A percentile compares a stretch with the other conserved stretches of the same genome.
Evolutionary conservation across 64 coral and sea anemone species (phyloP).

Genomic region (Dendrophyllia cribrosa): DNA sequence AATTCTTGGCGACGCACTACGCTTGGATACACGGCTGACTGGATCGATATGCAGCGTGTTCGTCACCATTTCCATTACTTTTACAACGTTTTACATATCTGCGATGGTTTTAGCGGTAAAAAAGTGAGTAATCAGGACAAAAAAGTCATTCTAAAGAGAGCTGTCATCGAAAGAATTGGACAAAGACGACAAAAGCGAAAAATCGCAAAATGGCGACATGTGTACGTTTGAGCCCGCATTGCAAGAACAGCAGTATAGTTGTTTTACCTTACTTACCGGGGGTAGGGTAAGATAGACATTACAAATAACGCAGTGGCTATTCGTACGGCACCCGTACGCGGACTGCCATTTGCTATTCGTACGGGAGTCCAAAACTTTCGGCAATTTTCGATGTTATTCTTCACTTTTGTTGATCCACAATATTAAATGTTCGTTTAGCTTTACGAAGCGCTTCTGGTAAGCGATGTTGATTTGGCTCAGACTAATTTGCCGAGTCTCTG

Average conservation of each 20-base stretch:
- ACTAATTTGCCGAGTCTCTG: too few species aligned
- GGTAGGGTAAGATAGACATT: background rate
- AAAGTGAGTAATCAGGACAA: background rate
- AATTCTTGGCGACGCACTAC: conserved; percentile 72
- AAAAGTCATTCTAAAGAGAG: background rate
- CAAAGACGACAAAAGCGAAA: conserved; percentile 7
- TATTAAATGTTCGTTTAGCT: too few species aligned
- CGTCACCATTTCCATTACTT: conserved; percentile 94
- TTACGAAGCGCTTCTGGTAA: too few species aligned
- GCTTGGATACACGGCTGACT: conserved; percentile 52
- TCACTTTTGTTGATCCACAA: too few species aligned
- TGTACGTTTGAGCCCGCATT: conserved; percentile 6
- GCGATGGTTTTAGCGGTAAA: background rate
- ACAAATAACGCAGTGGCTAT: too few species aligned
- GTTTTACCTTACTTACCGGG: background rate
- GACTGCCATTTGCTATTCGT: too few species aligned
- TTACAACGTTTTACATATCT: conserved; percentile 18
- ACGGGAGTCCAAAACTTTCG: too few species aligned
- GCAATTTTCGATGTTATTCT: too few species aligned
- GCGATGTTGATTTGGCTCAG: too few species aligned
- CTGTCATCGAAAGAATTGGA: background rate
- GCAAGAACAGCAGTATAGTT: background rate
- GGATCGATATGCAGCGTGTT: conserved; percentile 64
- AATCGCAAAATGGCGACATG: conserved; percentile 52
- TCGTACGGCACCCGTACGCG: too few species aligned